A percentile compares a stretch with the other conserved stretches of the same genome.
phyloP scores from a whole-genome alignment of 2,888 invertebrate species.

The Smittia aterrima region DNA sequence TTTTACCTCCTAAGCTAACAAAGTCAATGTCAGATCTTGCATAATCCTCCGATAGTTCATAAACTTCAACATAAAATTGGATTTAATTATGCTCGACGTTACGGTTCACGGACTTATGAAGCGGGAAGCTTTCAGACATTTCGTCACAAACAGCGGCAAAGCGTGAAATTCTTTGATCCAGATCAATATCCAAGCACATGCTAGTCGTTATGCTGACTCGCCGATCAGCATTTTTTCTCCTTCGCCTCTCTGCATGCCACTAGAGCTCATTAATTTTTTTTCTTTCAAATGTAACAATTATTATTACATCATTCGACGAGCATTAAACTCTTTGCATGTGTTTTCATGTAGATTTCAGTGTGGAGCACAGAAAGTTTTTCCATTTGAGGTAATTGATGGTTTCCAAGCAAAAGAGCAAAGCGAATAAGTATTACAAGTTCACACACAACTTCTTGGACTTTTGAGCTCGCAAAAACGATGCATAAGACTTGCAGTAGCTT shows the following conservation, averaged over 20 bases:
- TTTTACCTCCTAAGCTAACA: neutral
- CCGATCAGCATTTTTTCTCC: neutral
- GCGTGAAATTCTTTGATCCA: neutral
- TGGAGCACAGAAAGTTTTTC: constrained; percentile 16
- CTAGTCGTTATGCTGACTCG: neutral
- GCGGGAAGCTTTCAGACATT: no score
- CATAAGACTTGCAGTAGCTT: neutral
- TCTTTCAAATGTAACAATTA: constrained; percentile 37
- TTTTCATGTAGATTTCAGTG: neutral
- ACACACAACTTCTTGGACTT: neutral
- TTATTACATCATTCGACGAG: constrained; percentile 27
- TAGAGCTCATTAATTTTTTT: neutral
- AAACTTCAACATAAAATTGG: neutral
- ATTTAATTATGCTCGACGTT: neutral
- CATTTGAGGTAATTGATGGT: constrained; percentile 24
- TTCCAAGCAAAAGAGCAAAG: constrained; percentile 4
- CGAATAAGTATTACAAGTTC: constrained; percentile 25
- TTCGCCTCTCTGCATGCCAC: neutral
- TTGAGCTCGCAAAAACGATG: neutral
- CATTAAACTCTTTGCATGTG: constrained; percentile 30
- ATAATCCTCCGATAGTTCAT: neutral
- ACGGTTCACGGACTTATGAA: neutral
- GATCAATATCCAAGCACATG: neutral
- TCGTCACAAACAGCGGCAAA: neutral
- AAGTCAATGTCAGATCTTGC: constrained; percentile 34